Conservation (phyloP, 1,140 invertebrate species). For the Drosophila kurseongensis region DNA sequence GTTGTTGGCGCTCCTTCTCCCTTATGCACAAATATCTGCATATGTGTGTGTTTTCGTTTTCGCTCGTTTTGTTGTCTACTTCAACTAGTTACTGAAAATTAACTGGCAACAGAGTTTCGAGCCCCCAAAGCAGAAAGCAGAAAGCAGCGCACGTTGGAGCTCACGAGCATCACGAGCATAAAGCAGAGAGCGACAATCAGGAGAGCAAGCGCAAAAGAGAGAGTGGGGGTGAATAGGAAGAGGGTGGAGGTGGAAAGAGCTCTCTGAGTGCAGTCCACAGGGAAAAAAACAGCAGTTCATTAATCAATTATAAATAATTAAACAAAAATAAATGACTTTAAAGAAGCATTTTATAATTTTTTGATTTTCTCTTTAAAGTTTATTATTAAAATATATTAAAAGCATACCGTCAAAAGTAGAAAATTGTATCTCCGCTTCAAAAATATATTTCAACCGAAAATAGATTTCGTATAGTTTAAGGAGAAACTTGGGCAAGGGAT, state of each 20-base stretch:
- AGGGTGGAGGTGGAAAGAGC: slow-evolving; percentile 7
- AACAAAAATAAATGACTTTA: neutral
- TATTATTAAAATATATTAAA: no score
- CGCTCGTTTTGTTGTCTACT: slow-evolving; percentile 75
- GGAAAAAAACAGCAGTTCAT: no score
- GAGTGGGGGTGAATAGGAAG: slow-evolving; percentile 23
- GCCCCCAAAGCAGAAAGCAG: slow-evolving; percentile 67
- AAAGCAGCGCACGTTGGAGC: slow-evolving; percentile 56
- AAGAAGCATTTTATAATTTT: no score
- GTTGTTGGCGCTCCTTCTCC: slow-evolving; percentile 42
- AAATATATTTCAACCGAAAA: no score
- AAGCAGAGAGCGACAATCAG: slow-evolving; percentile 40
- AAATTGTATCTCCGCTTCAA: no score
- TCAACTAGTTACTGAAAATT: slow-evolving; percentile 82
- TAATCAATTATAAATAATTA: no score
- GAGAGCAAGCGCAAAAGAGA: slow-evolving; percentile 40
- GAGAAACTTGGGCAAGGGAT: no score
- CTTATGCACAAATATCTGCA: slow-evolving; percentile 23
- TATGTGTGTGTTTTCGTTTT: slow-evolving; percentile 22
- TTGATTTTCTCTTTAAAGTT: no score
- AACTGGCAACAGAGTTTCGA: slow-evolving; percentile 78
- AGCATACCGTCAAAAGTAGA: no score
- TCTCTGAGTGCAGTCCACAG: slow-evolving; percentile 20
- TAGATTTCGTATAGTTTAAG: no score
- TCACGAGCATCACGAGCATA: slow-evolving; percentile 26